These are phyloP conservation scores for Dichetophora obliterata DNA, from an alignment of 2,888 invertebrate genomes.

Conservation along the genomic window DNA sequence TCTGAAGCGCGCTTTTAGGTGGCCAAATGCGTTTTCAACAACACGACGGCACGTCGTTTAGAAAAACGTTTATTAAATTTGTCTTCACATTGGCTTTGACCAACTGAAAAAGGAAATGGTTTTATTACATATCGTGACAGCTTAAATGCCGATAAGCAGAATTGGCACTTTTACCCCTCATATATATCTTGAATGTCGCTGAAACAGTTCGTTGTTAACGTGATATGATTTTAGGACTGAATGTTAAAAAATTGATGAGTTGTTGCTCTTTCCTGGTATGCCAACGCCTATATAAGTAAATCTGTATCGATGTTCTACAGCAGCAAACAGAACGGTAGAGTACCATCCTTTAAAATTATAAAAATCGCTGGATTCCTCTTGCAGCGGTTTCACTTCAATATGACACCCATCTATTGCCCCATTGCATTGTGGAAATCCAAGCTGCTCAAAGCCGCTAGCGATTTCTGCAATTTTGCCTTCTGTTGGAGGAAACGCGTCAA, in stretches of 20 bases:
- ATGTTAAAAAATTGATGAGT: conserved; percentile 41
- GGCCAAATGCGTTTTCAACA: too few relatives aligned
- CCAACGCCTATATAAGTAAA: conserved; percentile 33
- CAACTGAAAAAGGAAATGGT: neutral
- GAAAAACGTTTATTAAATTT: neutral
- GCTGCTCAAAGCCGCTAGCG: conserved; percentile 24
- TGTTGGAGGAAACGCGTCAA: conserved; percentile 25
- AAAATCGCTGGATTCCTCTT: conserved; percentile 30
- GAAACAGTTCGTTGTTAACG: neutral
- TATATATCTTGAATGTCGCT: neutral
- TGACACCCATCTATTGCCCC: conserved; percentile 34
- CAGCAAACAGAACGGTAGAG: conserved; percentile 37
- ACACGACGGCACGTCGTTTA: too few relatives aligned
- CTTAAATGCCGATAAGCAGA: neutral
- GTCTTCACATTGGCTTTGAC: neutral
- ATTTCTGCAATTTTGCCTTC: conserved; percentile 29
- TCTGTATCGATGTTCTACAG: neutral
- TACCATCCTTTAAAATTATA: conserved; percentile 39
- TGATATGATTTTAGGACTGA: conserved; percentile 35
- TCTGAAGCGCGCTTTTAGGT: too few relatives aligned
- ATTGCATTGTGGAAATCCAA: conserved; percentile 40
- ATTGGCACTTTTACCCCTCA: neutral
- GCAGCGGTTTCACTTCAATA: conserved; percentile 35
- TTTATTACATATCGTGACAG: neutral
- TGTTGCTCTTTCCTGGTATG: conserved; percentile 37